Percentiles rank a stretch among this genome's conserved stretches.
Evolutionary conservation across 2,888 invertebrate species (phyloP).

Genomic region (Suillia variegata): DNA sequence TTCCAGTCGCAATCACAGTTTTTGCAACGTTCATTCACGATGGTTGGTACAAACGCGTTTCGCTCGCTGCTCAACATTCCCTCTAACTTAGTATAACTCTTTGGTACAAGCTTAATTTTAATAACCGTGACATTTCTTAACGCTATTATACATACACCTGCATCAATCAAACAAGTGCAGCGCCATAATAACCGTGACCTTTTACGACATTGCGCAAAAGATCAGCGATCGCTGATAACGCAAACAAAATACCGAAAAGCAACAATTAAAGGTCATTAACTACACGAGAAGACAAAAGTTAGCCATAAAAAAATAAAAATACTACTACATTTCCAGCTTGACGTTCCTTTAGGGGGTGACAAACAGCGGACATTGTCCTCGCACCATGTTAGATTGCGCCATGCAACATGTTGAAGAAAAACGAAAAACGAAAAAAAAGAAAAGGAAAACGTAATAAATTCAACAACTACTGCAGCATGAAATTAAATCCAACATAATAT

Average conservation of each 20-base stretch:
- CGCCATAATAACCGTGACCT: not conserved
- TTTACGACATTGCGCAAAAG: not conserved
- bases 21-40: too few species aligned
- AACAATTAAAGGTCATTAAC: constrained; percentile 44
- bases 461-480: constrained; percentile 56
- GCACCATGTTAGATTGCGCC: not conserved
- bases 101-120: too few species aligned
- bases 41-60: too few species aligned
- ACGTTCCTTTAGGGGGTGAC: not conserved
- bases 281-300: constrained; percentile 21
- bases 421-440: constrained; percentile 12
- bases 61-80: too few species aligned
- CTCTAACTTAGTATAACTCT: too few species aligned
- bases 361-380: not conserved
- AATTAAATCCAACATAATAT: constrained; percentile 54
- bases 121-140: constrained; percentile 30
- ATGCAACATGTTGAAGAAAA: not conserved
- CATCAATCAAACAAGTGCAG: constrained; percentile 4
- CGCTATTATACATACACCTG: constrained; percentile 36
- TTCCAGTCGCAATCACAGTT: too few species aligned
- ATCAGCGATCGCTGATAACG: not conserved
- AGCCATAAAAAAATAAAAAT: not conserved
- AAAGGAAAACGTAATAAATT: constrained; percentile 45
- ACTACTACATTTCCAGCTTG: not conserved
- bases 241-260: not conserved